These are phyloP conservation scores for Eupithecia abbreviata DNA, from an alignment of 2,888 invertebrate species.

Conservation along the genomic window DNA sequence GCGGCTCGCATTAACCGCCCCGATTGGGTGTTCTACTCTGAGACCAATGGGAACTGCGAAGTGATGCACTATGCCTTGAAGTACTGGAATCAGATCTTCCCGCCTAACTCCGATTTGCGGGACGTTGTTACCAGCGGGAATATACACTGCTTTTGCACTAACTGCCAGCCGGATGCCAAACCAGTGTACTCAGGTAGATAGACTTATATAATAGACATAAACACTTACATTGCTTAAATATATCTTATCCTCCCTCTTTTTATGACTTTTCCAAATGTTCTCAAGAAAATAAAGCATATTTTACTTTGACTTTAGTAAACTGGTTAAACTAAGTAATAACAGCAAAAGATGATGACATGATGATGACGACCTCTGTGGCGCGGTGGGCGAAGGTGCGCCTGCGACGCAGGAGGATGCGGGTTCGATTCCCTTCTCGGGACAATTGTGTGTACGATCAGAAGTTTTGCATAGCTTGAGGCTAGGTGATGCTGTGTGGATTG, in stretches of 20 bases:
- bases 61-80: conserved; percentile 71
- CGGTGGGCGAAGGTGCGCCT: too few species aligned
- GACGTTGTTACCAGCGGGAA: conserved; percentile 71
- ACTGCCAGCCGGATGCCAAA: conserved; percentile 65
- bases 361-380: too few species aligned
- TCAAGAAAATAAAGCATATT: neutral
- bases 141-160: conserved; percentile 67
- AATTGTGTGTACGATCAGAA: too few species aligned
- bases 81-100: conserved; percentile 69
- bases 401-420: too few species aligned
- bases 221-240: neutral
- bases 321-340: neutral
- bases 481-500: too few species aligned
- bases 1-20: conserved; percentile 36
- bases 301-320: neutral
- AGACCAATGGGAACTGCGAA: conserved; percentile 57
- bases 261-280: neutral
- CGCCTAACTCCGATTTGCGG: conserved; percentile 68
- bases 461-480: too few species aligned
- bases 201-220: neutral
- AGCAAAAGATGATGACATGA: neutral
- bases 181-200: conserved; percentile 62
- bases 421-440: too few species aligned
- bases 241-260: neutral
- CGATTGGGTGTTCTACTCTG: conserved; percentile 44